Evolutionary conservation across 2,888 invertebrate species (phyloP), one percentile per base, ranked within the genome.

Genomic region (Drosophila pseudotalamancana): DNA sequence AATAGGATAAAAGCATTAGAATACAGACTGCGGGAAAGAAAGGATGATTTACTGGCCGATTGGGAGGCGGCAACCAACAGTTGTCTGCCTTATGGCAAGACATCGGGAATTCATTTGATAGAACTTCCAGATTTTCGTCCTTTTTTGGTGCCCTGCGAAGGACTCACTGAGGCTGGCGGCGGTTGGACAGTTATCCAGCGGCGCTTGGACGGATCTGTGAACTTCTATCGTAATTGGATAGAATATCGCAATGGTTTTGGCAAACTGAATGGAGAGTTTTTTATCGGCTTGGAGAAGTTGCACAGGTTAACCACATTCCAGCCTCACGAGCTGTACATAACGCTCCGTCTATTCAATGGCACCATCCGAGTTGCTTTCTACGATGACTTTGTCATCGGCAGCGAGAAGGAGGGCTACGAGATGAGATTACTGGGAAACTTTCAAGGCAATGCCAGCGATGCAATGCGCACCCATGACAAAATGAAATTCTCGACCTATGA

Each of bases 191-290:
- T 94, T 91, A 94, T 56, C 90, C 95, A 95, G 87, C 93, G 94
- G 62, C 92, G 95, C 8, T 92, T 92, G 63, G 94, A 95, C 65
- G 95, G 95, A 0, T 91, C 93, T 1, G 93, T 94, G 79, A 93
- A 95, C 74, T 95, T 95, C 85, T 94, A 93, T 80, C 93, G 93
- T 68, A 89, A 92, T 45, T 95, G 95, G 95, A 84, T 92, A 0
- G 93, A 94, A 39, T 95, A 95, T 83, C 94, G 94, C 72, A 88
- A 92, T 31, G 95, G 95, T 0, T 95, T 95, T 79, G 95, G 95
- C 1, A 94, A 95, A 79, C 90, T 95, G 1, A 93, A 93, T 0
- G 93, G 93, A 0, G 95, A 95, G 86, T 95, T 94, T 86, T 95
- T 95, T 93, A 91, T 95, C 11, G 95, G 95, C 1, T 85, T 95